Conservation (phyloP, 2,888 invertebrate genomes). For the Chymomyza procnemis region DNA sequence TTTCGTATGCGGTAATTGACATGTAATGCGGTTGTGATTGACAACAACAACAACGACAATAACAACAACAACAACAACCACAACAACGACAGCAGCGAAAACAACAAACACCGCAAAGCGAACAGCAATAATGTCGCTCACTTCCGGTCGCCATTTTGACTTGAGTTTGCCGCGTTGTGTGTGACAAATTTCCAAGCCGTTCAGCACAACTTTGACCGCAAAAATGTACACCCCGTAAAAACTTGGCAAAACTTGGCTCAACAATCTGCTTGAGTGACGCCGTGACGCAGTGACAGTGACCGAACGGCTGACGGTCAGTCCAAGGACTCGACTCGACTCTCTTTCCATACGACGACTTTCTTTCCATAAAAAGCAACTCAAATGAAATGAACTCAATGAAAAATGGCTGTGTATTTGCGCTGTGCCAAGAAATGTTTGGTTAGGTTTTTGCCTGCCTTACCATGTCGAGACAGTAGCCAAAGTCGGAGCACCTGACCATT, state of each 20-base stretch:
- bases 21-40: conserved; percentile 70
- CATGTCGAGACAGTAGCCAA: conserved; percentile 27
- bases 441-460: conserved; percentile 26
- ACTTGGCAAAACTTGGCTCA: conserved; percentile 23
- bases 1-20: conserved; percentile 70
- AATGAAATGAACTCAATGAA: conserved; percentile 70
- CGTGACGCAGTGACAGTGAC: conserved; percentile 2
- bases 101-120: conserved; percentile 1
- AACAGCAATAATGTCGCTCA: conserved; percentile 45
- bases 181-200: conserved; percentile 53
- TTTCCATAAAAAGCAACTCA: conserved; percentile 61
- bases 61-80: conserved; percentile 9
- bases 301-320: not conserved
- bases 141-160: conserved; percentile 57
- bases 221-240: conserved; percentile 43
- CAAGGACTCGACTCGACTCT: not conserved
- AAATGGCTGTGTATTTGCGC: conserved; percentile 67
- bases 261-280: not conserved
- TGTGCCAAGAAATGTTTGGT: conserved; percentile 66
- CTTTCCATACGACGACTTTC: too few relatives aligned
- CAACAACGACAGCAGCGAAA: too few relatives aligned
- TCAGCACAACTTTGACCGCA: conserved; percentile 27
- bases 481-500: conserved; percentile 52
- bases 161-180: conserved; percentile 26
- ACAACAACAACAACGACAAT: conserved; percentile 53